Base-by-base conservation (phyloP, 2,888 invertebrate genomes). In the Osmoderma eremita region DNA sequence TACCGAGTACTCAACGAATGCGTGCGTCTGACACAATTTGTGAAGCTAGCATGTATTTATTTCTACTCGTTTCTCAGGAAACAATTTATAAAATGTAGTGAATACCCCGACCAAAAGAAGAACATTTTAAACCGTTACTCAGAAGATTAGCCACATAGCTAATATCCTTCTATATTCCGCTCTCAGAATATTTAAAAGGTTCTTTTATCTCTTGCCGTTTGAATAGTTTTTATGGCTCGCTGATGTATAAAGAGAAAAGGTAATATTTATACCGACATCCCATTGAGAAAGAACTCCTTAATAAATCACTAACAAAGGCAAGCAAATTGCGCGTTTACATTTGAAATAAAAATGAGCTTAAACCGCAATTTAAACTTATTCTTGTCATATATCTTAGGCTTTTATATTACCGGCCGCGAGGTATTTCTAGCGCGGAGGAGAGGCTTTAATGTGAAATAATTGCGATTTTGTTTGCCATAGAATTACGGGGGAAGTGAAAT, bases 371-470 rank as follows among this genome's bases (percentile, higher is more conserved):
- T 77, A 77, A 77, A 78, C 74, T 78, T 78, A 78, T 78, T 76
- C 75, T 72, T 72, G 74, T 73, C 70, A 76, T 78, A 77, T 75
- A 78, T 78, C 77, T 78, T 73, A 70, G 66, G 74, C 74, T 72
- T 74, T 75, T 77, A 77, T 77, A 77, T 76, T 72, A 72, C 72
- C 68, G 68, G 53, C 69, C 73, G 66, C 69, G 72, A 69, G 71
- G 74, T 74, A 74, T 72, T 71, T 69, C 71, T 71, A 69, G 70
- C 69, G 69, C 68, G 69, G 69, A 30, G 30, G 10, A 30, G 30
- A 71, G 65, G 70, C 73, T 73, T 75, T 80, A 80, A 80, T 79
- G 78, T 78, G 77, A 77, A 79, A 79, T 79, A 79, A 79, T 79
- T 77, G 78, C 78, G 69, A 72, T 75, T 73, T 72, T 76, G 76